Conservation (phyloP, 2,888 invertebrate species). For the Shargacucullia verbasci region DNA sequence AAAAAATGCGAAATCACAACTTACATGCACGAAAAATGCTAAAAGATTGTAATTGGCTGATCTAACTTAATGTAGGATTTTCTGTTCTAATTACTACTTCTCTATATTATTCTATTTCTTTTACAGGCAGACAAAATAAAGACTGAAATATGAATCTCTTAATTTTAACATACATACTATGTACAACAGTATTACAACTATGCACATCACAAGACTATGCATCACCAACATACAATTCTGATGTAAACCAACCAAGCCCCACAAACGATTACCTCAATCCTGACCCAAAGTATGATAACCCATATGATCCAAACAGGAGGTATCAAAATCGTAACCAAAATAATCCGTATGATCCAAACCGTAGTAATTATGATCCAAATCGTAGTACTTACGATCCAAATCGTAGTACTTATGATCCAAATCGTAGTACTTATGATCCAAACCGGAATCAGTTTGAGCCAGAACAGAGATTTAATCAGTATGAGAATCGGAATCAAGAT, state of each 20-base stretch:
- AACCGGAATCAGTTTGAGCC: constrained; percentile 37
- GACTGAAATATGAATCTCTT: constrained; percentile 85
- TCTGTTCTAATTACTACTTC: too few relatives aligned
- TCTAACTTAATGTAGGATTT: too few relatives aligned
- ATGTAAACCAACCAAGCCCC: constrained; percentile 69
- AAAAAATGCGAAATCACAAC: too few relatives aligned
- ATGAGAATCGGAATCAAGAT: constrained; percentile 64
- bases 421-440: constrained; percentile 33
- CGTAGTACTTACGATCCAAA: constrained; percentile 64
- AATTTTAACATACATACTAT: constrained; percentile 63
- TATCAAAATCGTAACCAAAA: constrained; percentile 67
- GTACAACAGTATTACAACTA: constrained; percentile 65
- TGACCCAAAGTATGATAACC: constrained; percentile 78
- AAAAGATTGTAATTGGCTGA: background rate
- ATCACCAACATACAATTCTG: constrained; percentile 77
- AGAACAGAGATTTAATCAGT: constrained; percentile 62
- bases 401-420: constrained; percentile 53
- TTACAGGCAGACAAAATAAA: constrained; percentile 72
- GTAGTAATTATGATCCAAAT: constrained; percentile 37
- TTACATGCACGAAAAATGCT: background rate
- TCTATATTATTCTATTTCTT: constrained; percentile 19
- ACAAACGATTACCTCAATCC: constrained; percentile 76
- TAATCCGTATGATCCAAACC: constrained; percentile 54
- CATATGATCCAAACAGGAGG: constrained; percentile 76
- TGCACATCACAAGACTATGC: constrained; percentile 78